Evolutionary conservation across 2,113 vertebrate genomes (phyloP).

Genomic region (Chrysemys picta): DNA sequence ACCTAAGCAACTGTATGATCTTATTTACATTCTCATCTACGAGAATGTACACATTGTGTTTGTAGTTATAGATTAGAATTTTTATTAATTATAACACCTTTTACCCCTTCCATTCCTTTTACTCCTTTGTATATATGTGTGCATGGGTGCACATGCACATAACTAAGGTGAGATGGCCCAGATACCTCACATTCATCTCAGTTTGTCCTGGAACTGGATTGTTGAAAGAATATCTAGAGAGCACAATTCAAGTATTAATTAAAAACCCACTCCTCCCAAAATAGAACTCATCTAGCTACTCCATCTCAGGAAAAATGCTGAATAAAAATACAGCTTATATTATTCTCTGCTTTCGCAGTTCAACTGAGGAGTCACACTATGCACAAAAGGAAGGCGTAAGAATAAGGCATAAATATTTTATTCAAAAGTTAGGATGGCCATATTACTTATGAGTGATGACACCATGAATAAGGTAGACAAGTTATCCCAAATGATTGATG

Average conservation of each 20-base stretch:
- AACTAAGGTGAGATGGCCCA: not conserved
- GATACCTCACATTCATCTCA: not conserved
- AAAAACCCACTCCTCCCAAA: not conserved
- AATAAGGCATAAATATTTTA: not conserved
- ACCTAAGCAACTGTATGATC: not conserved
- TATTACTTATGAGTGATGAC: not conserved
- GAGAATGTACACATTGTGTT: not conserved
- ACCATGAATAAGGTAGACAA: not conserved
- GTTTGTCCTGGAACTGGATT: not conserved
- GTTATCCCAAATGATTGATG: not conserved
- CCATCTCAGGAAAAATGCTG: not conserved
- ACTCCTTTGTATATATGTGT: not conserved
- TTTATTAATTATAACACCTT: not conserved
- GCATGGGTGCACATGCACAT: not conserved
- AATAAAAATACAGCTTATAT: not conserved
- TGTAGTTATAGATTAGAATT: not conserved
- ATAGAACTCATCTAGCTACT: not conserved
- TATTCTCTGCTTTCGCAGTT: not conserved
- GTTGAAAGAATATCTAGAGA: not conserved
- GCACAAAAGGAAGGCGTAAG: not conserved
- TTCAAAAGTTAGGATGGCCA: not conserved
- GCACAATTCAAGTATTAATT: not conserved
- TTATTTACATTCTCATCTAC: not conserved
- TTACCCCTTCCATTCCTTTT: not conserved
- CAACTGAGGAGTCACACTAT: not conserved